Evolutionary conservation across 2,888 invertebrate genomes (phyloP), one percentile per base, ranked within the genome.

Genomic region (Campaea margaritaria): DNA sequence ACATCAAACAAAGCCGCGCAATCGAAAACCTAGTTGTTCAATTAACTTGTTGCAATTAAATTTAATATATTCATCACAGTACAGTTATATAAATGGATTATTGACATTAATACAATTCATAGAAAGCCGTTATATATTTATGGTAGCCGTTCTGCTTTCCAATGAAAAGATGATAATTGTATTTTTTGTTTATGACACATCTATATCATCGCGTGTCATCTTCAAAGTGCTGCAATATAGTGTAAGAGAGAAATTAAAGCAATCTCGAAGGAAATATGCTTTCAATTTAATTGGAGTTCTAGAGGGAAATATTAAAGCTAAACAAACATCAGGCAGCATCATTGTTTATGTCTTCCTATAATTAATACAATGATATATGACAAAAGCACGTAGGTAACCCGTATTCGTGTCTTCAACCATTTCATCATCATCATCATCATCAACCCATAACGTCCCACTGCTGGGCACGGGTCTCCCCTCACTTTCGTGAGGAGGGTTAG

Each of bases 21-120:
- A 36, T 3, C 12, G n/a, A n/a, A 12, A 10, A 36, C 1, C 36
- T 36, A 44, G 51, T 39, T 44, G 13, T 43, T n/a, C 27, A 48
- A 58, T 21, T 13, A 43, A 47, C 52, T 39, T 38, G 43, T 43
- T 13, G 47, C 38, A 42, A 48, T 45, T 50, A 60, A 55, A 60
- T 7, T n/a, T 43, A 60, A 60, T 47, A 39, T 55, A 60, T 60
- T 55, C 50, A 28, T 15, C 0, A 36, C 12, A 16, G 48, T 38
- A 38, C 47, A 49, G 41, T 27, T 36, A 9, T 36, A 9, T 55
- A 49, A 49, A 59, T 58, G 47, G 48, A 38, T 14, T 59, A 59
- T 59, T 60, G 60, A 55, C 60, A 21, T 60, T 51, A 55, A 51
- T 60, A 60, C 55, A 60, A 55, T 60, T 47, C 55, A 51, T 60